Conservation (phyloP, 2,888 invertebrate species). For the Galeopsomyia nigrocyanea region DNA sequence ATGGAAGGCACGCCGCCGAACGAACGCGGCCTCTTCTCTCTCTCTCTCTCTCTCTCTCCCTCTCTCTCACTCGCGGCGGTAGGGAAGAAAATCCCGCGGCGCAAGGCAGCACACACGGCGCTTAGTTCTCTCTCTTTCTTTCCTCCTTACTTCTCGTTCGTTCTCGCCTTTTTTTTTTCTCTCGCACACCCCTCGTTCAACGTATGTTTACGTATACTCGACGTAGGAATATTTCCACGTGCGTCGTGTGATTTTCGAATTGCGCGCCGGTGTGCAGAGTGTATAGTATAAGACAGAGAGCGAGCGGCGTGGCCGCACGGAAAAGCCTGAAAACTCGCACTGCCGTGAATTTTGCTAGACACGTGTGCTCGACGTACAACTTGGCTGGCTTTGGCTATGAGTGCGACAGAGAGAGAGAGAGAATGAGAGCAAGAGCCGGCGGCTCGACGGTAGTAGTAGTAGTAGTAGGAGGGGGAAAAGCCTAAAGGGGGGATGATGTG, state of each 20-base stretch:
- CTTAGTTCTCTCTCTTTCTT: slow-evolving; percentile 11
- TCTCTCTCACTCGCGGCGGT: slow-evolving; percentile 26
- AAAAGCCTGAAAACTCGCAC: slow-evolving; percentile 25
- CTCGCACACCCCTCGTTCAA: neutral
- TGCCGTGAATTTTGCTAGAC: slow-evolving; percentile 32
- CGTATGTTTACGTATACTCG: too few species aligned
- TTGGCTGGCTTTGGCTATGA: neutral
- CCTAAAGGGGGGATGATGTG: slow-evolving; percentile 18
- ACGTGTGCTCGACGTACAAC: slow-evolving; percentile 6
- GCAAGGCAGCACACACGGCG: slow-evolving; percentile 39
- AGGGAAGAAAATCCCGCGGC: slow-evolving; percentile 42
- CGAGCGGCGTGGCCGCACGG: slow-evolving; percentile 1
- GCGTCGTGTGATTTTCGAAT: slow-evolving; percentile 21
- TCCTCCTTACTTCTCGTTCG: slow-evolving; percentile 16
- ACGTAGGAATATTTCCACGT: neutral
- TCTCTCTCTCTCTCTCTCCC: slow-evolving; percentile 32
- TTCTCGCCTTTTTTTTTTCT: neutral
- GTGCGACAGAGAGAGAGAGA: slow-evolving; percentile 12
- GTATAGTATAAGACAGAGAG: neutral
- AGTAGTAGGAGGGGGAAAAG: neutral
- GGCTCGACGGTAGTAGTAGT: neutral
- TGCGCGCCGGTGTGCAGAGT: neutral
- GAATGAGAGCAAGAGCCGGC: slow-evolving; percentile 24
- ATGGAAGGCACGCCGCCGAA: slow-evolving; percentile 54
- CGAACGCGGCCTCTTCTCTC: slow-evolving; percentile 39